Evolutionary conservation across 1,140 invertebrate genomes (phyloP), one percentile per base, ranked within the genome.

Genomic region (Coenobita brevimanus): DNA sequence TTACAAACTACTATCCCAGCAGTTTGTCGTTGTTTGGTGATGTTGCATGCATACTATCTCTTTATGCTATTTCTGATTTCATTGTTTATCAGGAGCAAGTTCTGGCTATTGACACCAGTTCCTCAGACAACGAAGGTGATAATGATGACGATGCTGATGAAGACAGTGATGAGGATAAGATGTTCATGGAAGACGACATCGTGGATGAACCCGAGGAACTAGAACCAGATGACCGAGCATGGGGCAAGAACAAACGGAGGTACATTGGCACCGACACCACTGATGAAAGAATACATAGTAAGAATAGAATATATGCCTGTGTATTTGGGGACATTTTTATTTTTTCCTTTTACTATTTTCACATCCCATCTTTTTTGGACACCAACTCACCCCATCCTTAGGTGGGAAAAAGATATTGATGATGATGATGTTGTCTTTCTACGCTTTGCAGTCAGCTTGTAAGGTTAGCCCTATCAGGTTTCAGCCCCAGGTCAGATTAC

Each of bases 181-280:
- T 86, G 43, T 86, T n/a, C 75, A 86, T 86, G 84, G 84, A 79
- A n/a, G 84, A 86, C 50, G 84, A 86, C 46, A 80, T 86, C 54
- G 84, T 79, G 41, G 84, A 86, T 15, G 60, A 78, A n/a, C 30
- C 24, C 17, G 75, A 86, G 62, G 41, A 50, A 21, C 27, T 27
- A 43, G 17, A 71, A 24, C 75, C 84, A 8, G 84, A 86, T 86
- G 84, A 86, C 3, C 57, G 84, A 36, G 84, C 84, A 0, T 86
- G 84, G 84, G 84, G 84, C 57, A 46, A 50, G 30, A 69, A 69
- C 15, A 86, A 80, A 62, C 50, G 76, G 38, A 33, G 76, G 27
- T 86, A 86, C 62, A 50, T 86, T 21, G 84, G 84, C 75, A 86
- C 84, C 0, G 84, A 86, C 73, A 86, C 84, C 33, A 79, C 60